A percentile compares a stretch with the other conserved stretches of the same genome.
These are phyloP conservation scores for Luscinia megarhynchos DNA, from an alignment of 2,797 vertebrate genomes.

Conservation along the genomic window DNA sequence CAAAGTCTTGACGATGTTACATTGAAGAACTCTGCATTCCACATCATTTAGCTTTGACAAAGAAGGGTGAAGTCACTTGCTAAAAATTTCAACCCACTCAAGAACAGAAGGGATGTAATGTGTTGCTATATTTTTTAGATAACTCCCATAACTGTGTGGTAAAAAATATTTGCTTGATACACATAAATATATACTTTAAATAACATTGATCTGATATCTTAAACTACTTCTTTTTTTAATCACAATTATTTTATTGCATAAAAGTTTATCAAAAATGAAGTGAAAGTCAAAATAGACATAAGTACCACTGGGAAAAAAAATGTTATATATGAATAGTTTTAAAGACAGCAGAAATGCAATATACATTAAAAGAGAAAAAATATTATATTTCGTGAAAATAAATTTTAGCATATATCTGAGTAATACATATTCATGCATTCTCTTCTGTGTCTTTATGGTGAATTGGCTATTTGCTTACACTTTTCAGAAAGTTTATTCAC, in stretches of 20 bases:
- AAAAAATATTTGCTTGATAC: background rate
- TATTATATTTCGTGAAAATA: background rate
- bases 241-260: background rate
- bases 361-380: background rate
- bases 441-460: background rate
- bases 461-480: slow-evolving; percentile 1
- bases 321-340: background rate
- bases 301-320: background rate
- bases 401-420: background rate
- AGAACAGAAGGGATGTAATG: background rate
- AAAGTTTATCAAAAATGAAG: background rate
- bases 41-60: background rate
- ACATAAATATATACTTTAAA: background rate
- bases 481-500: slow-evolving; percentile 1
- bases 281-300: background rate
- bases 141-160: background rate
- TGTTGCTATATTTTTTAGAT: background rate
- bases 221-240: background rate
- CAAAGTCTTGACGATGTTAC: background rate
- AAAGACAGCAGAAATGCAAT: background rate
- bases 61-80: background rate
- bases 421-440: background rate
- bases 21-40: background rate
- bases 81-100: background rate
- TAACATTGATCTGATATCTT: background rate